Percentiles rank a stretch among this genome's conserved stretches.
Evolutionary conservation across 2,888 invertebrate species (phyloP).

Genomic region (Thymelicus acteon): DNA sequence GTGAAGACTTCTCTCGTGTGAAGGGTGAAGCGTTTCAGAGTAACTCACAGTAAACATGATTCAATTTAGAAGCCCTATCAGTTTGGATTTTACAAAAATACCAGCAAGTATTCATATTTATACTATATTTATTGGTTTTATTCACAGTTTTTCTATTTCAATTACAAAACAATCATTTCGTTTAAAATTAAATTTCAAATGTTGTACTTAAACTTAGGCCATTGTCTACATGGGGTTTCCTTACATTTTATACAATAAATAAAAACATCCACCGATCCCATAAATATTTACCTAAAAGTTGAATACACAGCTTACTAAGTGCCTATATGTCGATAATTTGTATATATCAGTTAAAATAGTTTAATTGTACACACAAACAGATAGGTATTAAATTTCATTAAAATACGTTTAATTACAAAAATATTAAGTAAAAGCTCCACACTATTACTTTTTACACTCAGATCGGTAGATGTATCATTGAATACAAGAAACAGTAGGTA

Average conservation of each 20-base stretch:
- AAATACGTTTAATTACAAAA: slow-evolving; percentile 20
- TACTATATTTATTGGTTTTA: slow-evolving; percentile 82
- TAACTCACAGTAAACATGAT: too few species aligned
- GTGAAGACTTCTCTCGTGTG: too few species aligned
- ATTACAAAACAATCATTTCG: slow-evolving; percentile 78
- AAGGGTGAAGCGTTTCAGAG: too few species aligned
- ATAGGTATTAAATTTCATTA: slow-evolving; percentile 21
- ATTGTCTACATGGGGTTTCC: slow-evolving; percentile 73
- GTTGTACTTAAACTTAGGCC: slow-evolving; percentile 80
- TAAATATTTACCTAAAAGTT: slow-evolving; percentile 18
- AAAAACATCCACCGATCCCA: slow-evolving; percentile 29
- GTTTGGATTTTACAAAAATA: slow-evolving; percentile 37
- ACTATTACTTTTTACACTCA: slow-evolving; percentile 13
- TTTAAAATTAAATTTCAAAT: slow-evolving; percentile 74
- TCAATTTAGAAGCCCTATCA: neutral
- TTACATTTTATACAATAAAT: slow-evolving; percentile 23
- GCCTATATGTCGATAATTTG: slow-evolving; percentile 16
- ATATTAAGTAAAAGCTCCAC: slow-evolving; percentile 15
- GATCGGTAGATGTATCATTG: slow-evolving; percentile 19
- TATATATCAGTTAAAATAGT: slow-evolving; percentile 26
- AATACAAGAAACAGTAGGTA: slow-evolving; percentile 22
- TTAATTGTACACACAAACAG: slow-evolving; percentile 14
- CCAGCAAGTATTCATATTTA: slow-evolving; percentile 51
- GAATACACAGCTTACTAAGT: slow-evolving; percentile 18
- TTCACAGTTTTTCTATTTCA: slow-evolving; percentile 80